Evolutionary conservation across 2,888 invertebrate genomes (phyloP).

Genomic region (Hirtodrosophila trivittata): DNA sequence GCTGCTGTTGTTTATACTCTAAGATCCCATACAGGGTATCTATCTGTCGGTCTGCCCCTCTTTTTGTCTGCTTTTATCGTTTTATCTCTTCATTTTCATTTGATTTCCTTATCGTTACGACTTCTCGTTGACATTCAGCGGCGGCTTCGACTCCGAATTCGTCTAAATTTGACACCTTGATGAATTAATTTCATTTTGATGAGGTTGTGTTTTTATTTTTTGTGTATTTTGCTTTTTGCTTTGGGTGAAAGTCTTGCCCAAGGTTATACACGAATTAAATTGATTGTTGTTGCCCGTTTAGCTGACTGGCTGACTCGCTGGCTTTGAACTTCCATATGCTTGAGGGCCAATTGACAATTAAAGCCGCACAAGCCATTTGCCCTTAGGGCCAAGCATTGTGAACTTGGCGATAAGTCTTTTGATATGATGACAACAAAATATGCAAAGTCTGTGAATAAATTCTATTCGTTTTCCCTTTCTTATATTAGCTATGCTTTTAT

Average conservation of each 20-base stretch:
- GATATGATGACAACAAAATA: constrained; percentile 9
- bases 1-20: no score
- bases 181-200: constrained; percentile 53
- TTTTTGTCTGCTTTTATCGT: constrained; percentile 10
- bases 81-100: constrained; percentile 7
- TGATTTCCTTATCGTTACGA: constrained; percentile 11
- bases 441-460: constrained; percentile 12
- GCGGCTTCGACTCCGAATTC: constrained; percentile 36
- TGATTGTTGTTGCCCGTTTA: constrained; percentile 35
- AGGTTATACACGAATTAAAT: constrained; percentile 53
- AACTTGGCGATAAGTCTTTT: constrained; percentile 35
- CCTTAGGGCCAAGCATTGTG: constrained; percentile 37
- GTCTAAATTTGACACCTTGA: constrained; percentile 59
- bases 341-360: constrained; percentile 32
- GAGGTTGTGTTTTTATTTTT: constrained; percentile 31
- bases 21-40: no score
- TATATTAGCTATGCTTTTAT: no score
- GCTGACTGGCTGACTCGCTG: constrained; percentile 40
- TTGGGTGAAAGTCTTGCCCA: constrained; percentile 61
- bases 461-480: constrained; percentile 6
- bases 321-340: constrained; percentile 49
- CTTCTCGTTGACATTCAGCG: constrained; percentile 26
- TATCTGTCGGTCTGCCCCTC: constrained; percentile 9
- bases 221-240: constrained; percentile 15
- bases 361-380: constrained; percentile 42